phyloP scores from a whole-genome alignment of 2,888 invertebrate genomes.

The Folsomia manolachei region DNA sequence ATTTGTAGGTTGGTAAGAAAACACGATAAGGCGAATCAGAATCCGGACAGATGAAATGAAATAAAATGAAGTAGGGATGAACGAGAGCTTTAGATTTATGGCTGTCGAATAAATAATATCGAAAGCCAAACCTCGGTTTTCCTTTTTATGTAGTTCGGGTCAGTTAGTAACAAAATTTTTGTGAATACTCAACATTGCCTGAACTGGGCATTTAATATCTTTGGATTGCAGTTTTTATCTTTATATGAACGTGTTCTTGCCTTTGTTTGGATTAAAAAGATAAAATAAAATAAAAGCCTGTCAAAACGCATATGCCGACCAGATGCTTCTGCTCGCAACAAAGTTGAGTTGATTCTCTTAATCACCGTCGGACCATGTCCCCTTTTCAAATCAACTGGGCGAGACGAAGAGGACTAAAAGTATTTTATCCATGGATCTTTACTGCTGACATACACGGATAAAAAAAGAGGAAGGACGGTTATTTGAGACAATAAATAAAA shows the following conservation, averaged over 20 bases:
- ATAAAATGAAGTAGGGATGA: background rate
- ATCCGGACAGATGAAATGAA: too few relatives aligned
- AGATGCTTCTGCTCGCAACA: background rate
- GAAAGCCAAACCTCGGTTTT: background rate
- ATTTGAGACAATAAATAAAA: background rate
- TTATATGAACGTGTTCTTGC: background rate
- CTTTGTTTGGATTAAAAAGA: conserved; percentile 8
- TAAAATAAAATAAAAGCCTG: background rate
- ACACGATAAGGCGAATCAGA: background rate
- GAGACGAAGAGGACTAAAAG: background rate
- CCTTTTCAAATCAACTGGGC: too few relatives aligned
- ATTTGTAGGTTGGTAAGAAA: background rate
- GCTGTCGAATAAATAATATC: conserved; percentile 5
- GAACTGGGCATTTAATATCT: conserved; percentile 1
- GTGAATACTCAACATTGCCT: background rate
- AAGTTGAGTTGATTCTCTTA: background rate
- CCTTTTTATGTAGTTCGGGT: too few relatives aligned
- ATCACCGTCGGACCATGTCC: background rate
- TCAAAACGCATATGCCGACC: conserved; percentile 9
- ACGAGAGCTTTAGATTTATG: background rate
- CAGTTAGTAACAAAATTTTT: too few relatives aligned
- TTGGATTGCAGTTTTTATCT: conserved; percentile 6
- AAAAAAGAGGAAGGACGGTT: background rate
- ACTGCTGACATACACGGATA: too few relatives aligned
- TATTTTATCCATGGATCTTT: background rate